phyloP scores from a whole-genome alignment of 2,113 vertebrate genomes.

The Heloderma charlesbogerti region DNA sequence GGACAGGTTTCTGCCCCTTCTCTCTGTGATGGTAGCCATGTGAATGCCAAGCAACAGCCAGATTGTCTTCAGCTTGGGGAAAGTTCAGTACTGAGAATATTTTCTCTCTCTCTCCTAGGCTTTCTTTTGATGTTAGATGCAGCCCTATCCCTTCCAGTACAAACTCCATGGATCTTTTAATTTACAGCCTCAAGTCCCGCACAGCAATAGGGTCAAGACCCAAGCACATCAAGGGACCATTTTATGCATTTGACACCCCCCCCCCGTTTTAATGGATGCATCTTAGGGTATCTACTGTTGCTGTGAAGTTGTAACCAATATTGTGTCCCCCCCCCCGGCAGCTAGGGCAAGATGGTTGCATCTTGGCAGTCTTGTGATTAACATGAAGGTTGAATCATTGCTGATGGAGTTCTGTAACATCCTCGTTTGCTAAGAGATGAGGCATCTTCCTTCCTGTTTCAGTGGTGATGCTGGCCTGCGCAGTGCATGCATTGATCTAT shows the following conservation, averaged over 20 bases:
- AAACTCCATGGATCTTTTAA: background rate
- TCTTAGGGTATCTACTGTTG: background rate
- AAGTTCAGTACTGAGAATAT: fast-evolving
- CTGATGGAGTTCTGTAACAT: background rate
- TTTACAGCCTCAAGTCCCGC: background rate
- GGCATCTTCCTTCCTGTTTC: background rate
- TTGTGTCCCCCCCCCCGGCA: background rate
- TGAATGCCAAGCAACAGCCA: background rate
- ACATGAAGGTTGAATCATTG: background rate
- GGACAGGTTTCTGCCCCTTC: background rate
- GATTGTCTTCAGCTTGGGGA: background rate
- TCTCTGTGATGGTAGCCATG: background rate
- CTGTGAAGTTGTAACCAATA: background rate
- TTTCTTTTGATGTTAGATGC: conserved; percentile 24
- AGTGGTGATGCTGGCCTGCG: background rate
- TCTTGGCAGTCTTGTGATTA: background rate
- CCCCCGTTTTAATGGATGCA: background rate
- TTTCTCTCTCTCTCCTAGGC: conserved; percentile 16
- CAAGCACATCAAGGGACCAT: background rate
- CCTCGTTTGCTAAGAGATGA: background rate
- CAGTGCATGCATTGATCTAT: background rate
- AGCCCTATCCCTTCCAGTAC: conserved; percentile 1
- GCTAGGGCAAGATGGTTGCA: background rate
- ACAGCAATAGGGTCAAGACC: background rate
- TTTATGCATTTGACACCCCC: background rate